Percentiles rank a stretch among this genome's conserved stretches.
These are phyloP conservation scores for Platichthys flesus DNA, from an alignment of 2,113 vertebrate species.

Conservation along the genomic window DNA sequence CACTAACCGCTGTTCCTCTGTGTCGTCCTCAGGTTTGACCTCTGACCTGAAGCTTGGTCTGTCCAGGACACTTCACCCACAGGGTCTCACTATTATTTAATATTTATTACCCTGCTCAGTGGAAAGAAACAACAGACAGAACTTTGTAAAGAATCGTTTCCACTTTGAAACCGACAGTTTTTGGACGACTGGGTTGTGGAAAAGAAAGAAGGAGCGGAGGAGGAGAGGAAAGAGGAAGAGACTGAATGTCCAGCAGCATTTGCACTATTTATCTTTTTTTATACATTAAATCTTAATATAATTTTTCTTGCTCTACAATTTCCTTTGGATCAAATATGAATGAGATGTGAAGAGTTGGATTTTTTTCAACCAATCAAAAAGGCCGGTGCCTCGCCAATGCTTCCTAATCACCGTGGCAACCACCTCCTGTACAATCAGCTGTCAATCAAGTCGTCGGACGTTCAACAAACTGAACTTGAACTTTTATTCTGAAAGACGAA, in stretches of 20 bases:
- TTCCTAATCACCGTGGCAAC: constrained; percentile 24
- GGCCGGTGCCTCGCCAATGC: constrained; percentile 60
- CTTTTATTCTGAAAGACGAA: background rate
- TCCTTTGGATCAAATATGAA: constrained; percentile 37
- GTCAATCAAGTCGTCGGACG: constrained; percentile 16
- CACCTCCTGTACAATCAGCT: constrained; percentile 2
- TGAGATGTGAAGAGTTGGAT: constrained; percentile 38
- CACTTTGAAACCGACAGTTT: constrained; percentile 49
- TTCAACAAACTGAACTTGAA: too few species aligned
- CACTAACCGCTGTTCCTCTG: constrained; percentile 44
- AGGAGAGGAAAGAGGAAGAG: constrained; percentile 42
- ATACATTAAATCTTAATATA: constrained; percentile 61
- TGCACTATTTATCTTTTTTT: constrained; percentile 78
- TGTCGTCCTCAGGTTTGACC: constrained; percentile 61
- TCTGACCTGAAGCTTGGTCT: background rate
- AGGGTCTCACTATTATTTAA: constrained; percentile 76
- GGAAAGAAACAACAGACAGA: constrained; percentile 38
- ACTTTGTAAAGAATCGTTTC: constrained; percentile 29
- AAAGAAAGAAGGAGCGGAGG: background rate
- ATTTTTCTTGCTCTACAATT: constrained; percentile 35
- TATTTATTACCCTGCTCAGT: constrained; percentile 84
- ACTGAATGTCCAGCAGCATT: constrained; percentile 69
- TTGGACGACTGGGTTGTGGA: background rate
- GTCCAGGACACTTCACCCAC: constrained; percentile 16
- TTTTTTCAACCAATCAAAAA: constrained; percentile 41